Evolutionary conservation across 2,888 invertebrate species (phyloP).

Genomic region (Adelphocoris suturalis): DNA sequence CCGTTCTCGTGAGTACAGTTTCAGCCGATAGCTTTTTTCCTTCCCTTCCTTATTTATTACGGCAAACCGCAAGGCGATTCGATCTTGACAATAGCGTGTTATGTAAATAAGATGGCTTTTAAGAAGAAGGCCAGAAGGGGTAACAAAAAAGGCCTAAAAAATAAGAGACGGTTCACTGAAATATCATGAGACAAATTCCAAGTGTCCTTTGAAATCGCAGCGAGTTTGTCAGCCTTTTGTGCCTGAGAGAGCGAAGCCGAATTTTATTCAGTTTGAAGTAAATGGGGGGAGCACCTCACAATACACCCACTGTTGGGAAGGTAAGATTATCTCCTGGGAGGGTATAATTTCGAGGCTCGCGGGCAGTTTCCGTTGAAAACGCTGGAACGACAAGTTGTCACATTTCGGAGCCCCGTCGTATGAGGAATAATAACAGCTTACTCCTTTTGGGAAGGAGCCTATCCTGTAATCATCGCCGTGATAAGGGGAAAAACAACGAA

Average conservation of each 20-base stretch:
- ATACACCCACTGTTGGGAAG: constrained; percentile 28
- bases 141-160: constrained; percentile 27
- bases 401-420: background rate
- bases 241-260: constrained; percentile 7
- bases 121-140: background rate
- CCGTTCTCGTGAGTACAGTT: constrained; percentile 33
- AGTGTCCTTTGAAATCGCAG: constrained; percentile 40
- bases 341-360: constrained; percentile 17
- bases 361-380: constrained; percentile 13
- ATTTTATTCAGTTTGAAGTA: constrained; percentile 33
- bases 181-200: constrained; percentile 50
- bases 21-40: background rate
- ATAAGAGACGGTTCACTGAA: constrained; percentile 48
- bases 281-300: constrained; percentile 19
- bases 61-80: constrained; percentile 17
- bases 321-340: constrained; percentile 13
- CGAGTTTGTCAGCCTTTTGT: constrained; percentile 44
- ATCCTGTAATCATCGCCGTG: background rate
- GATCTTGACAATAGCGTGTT: constrained; percentile 48
- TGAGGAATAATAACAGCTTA: constrained; percentile 3
- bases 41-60: background rate
- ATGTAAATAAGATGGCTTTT: constrained; percentile 63
- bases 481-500: background rate
- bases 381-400: background rate
- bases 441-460: background rate